Evolutionary conservation across 2,888 invertebrate species (phyloP), one percentile per base, ranked within the genome.

Genomic region (Lasioglossum calceatum): DNA sequence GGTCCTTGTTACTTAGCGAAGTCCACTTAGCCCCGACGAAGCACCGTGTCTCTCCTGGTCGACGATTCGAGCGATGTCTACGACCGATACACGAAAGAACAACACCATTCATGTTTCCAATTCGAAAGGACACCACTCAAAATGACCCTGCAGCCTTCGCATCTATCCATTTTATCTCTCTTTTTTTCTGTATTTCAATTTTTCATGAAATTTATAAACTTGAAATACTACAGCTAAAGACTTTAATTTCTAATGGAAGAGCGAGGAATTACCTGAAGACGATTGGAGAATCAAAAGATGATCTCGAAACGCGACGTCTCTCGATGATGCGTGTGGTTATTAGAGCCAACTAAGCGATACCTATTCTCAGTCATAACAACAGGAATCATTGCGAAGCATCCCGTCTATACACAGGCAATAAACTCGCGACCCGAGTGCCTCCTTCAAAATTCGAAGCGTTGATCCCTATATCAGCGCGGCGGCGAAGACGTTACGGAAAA

Each of bases 1-100:
- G 92, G 92, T 92, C 93, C 93, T 94, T 94, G 94, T 94, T 95
- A 95, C 93, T 94, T 93, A 93, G 93, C 93, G 83, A 92, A 92
- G 92, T 90, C 93, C 93, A 94, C 93, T 94, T 93, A 93, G 94
- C 91, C 67, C 39, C 85, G 75, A 70, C 88, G 80, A 79, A 84
- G 82, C 82, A 79, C 83, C 83, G 84, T 78, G 87, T 83, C 84
- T 80, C 75, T 77, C 85, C 76, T 73, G 58, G 64, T 78, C 70
- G 54, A 72, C 75, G 47, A 58, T 77, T 71, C 67, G 84, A 92
- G 92, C 81, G 88, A 91, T 81, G 91, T 89, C 70, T 83, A 50
- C 70, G 79, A 91, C 81, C 84, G 19, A 32, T 64, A 74, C 72
- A 14, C 70, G 81, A 81, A 32, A 3, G 83, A 82, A 90, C 87